Percentiles rank a stretch among this genome's conserved stretches.
Conservation (phyloP, 2,888 invertebrate genomes). For the Thumatha senex region DNA sequence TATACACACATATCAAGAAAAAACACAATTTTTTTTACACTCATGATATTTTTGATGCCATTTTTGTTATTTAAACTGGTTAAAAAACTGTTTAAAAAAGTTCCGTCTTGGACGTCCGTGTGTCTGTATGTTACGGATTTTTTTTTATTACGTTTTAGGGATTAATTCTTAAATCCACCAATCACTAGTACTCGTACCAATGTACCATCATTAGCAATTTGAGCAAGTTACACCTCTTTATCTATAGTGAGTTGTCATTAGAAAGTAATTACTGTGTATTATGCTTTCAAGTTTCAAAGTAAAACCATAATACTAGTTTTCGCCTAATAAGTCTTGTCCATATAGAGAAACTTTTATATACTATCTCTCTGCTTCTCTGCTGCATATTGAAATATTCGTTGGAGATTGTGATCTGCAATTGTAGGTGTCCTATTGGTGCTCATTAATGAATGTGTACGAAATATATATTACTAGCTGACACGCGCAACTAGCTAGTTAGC, state of each 20-base stretch:
- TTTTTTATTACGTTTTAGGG: too few species aligned
- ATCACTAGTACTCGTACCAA: too few species aligned
- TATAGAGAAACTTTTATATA: conserved; percentile 5
- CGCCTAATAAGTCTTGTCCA: conserved; percentile 7
- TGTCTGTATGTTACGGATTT: too few species aligned
- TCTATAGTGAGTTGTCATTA: conserved; percentile 6
- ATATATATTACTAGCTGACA: too few species aligned
- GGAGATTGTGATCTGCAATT: not conserved
- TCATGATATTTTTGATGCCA: too few species aligned
- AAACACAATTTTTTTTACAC: too few species aligned
- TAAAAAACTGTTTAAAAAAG: too few species aligned
- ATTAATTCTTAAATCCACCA: too few species aligned
- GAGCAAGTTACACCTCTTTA: not conserved
- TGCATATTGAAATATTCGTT: not conserved
- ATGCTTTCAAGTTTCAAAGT: not conserved
- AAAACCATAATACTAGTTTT: conserved; percentile 2
- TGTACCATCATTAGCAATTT: not conserved
- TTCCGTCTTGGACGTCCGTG: too few species aligned
- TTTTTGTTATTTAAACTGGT: too few species aligned
- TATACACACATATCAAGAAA: too few species aligned
- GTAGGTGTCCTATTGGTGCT: conserved; percentile 1
- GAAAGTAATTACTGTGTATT: conserved; percentile 7
- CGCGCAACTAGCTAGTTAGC: too few species aligned
- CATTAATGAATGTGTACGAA: not conserved
- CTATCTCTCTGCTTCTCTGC: not conserved